phyloP scores from a whole-genome alignment of 2,797 vertebrate species.

The Lithobates sylvaticus region DNA sequence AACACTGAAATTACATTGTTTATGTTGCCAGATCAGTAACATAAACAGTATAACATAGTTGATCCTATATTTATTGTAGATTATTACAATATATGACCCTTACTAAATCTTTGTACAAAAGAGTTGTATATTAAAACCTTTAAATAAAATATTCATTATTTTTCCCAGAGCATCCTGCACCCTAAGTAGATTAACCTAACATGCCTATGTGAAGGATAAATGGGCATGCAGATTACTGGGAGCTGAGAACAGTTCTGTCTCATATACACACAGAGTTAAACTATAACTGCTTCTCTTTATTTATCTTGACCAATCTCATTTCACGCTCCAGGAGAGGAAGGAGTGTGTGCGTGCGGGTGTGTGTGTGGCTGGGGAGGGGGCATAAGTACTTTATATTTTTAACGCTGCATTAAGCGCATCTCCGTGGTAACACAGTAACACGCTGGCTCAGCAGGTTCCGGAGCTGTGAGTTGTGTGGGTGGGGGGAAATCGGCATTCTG shows the following conservation, averaged over 20 bases:
- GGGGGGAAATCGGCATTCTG: slow-evolving; percentile 28
- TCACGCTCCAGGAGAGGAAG: slow-evolving; percentile 76
- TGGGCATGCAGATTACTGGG: slow-evolving; percentile 51
- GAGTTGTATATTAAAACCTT: not conserved
- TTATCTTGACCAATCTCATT: slow-evolving; percentile 79
- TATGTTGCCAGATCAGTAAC: too few relatives aligned
- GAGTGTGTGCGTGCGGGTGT: slow-evolving; percentile 68
- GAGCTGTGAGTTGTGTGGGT: slow-evolving; percentile 47
- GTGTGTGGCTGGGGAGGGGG: slow-evolving; percentile 67
- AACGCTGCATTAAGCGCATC: slow-evolving; percentile 77
- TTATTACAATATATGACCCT: not conserved
- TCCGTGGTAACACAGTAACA: slow-evolving; percentile 76
- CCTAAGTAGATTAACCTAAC: too few relatives aligned
- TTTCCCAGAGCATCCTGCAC: not conserved
- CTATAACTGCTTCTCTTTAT: slow-evolving; percentile 75
- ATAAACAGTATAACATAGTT: too few relatives aligned
- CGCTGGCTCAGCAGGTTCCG: slow-evolving; percentile 74
- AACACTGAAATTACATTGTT: too few relatives aligned
- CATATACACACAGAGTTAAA: slow-evolving; percentile 73
- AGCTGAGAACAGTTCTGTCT: slow-evolving; percentile 70
- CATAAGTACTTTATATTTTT: slow-evolving; percentile 75
- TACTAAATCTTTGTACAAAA: not conserved
- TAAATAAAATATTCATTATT: not conserved
- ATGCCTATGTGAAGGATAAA: not conserved
- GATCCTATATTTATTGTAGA: not conserved